Conservation (phyloP, 2,797 vertebrate genomes). For the Pangasius sanitwongsei region DNA sequence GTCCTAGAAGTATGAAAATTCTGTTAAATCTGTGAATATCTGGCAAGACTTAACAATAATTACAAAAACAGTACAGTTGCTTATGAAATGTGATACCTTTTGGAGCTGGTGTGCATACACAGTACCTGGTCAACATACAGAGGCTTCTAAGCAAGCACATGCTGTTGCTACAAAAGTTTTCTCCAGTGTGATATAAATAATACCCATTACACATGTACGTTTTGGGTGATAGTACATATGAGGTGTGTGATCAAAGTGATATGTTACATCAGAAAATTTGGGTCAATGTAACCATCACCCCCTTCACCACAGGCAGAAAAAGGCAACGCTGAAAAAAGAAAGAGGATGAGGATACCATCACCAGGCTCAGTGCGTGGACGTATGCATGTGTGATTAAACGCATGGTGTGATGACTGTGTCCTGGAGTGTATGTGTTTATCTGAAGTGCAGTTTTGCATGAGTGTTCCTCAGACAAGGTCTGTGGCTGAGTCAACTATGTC, state of each 20-base stretch:
- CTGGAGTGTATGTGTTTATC: slow-evolving; percentile 48
- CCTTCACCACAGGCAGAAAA: slow-evolving; percentile 74
- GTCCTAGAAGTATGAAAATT: slow-evolving; percentile 2
- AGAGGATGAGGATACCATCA: slow-evolving; percentile 71
- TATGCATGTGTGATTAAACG: slow-evolving; percentile 71
- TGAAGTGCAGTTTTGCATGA: slow-evolving; percentile 53
- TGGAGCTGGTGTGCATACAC: not conserved
- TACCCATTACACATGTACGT: not conserved
- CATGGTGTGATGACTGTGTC: slow-evolving; percentile 61
- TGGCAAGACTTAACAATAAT: not conserved
- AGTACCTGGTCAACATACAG: not conserved
- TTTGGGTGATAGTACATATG: slow-evolving; percentile 37
- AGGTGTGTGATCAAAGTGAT: slow-evolving; percentile 74
- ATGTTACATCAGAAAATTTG: slow-evolving; percentile 79
- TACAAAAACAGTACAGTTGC: not conserved
- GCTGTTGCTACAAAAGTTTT: not conserved
- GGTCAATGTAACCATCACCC: slow-evolving; percentile 80
- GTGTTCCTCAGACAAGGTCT: slow-evolving; percentile 55
- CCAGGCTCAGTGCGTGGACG: slow-evolving; percentile 69
- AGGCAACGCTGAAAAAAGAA: slow-evolving; percentile 71
- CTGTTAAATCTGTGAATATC: not conserved
- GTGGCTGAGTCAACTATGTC: slow-evolving; percentile 64
- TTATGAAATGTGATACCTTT: not conserved
- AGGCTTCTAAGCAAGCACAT: not conserved
- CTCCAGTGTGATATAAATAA: not conserved